These are phyloP conservation scores for Tuta absoluta DNA, from an alignment of 2,888 invertebrate species.

Conservation along the genomic window DNA sequence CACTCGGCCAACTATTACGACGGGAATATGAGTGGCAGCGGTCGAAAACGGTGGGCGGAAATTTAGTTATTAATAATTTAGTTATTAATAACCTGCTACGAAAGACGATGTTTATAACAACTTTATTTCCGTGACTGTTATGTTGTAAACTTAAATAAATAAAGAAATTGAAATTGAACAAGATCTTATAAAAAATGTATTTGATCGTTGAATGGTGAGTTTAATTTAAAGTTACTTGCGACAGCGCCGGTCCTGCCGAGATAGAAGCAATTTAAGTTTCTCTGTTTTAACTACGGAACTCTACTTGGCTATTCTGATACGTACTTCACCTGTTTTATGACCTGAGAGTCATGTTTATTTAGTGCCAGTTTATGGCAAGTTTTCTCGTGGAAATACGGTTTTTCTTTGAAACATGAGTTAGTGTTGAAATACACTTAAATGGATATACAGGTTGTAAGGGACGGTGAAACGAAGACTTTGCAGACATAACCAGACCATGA, in stretches of 20 bases:
- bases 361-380: neutral
- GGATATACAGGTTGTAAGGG: too few species aligned
- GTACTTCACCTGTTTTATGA: neutral
- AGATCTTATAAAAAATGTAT: neutral
- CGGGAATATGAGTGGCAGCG: too few species aligned
- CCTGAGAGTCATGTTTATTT: neutral
- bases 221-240: neutral
- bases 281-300: slow-evolving; percentile 4
- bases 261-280: slow-evolving; percentile 10
- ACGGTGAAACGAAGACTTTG: too few species aligned
- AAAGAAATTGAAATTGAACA: neutral
- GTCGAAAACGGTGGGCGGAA: too few species aligned
- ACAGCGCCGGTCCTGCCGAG: neutral
- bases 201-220: neutral
- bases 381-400: neutral
- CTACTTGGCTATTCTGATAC: slow-evolving; percentile 1
- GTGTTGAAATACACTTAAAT: too few species aligned
- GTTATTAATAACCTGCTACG: too few species aligned
- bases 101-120: too few species aligned
- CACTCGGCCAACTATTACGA: too few species aligned
- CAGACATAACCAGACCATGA: too few species aligned
- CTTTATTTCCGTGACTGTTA: too few species aligned
- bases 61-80: too few species aligned
- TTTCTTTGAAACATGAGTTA: neutral
- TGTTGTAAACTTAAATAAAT: too few species aligned